Base-by-base conservation (phyloP, 2,797 vertebrate species). In the Danio choprae region DNA sequence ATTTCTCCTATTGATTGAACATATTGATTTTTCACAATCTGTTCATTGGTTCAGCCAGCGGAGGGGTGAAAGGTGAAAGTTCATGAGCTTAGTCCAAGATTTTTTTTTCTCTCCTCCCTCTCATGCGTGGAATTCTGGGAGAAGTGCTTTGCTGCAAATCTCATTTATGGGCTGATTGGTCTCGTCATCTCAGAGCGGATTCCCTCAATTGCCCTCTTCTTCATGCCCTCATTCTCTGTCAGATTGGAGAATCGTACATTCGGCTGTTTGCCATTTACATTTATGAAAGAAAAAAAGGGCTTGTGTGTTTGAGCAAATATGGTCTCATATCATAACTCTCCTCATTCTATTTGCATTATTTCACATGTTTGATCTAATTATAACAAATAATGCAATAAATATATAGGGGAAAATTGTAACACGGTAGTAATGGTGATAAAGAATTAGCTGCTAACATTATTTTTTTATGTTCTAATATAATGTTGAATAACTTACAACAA, bases 11-110 rank as follows among this genome's bases (percentile, higher is more conserved):
- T 95, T 90, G 94, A 95, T 95, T 94, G 90, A 88, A 84, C 88
- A 86, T 91, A 95, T 95, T 95, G 94, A 95, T 95, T 96, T 96
- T 95, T 94, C 92, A 90, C 83, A 95, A 95, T 95, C 93, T 95
- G 92, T 94, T 93, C 94, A 94, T 95, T 94, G 94, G 94, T 92
- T 94, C 93, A 92, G 92, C 93, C 92, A 93, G 93, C 75, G 6
- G 89, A 87, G 11, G 89, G 94, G 93, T 94, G 92, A 95, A 95
- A 92, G 95, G 94, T 95, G 91, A 95, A 92, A 94, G 94, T 94
- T 95, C 93, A 92, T 86, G 55, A 88, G 93, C 93, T 94, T 94
- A 94, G 91, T 91, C 90, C 91, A 91, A 89, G 90, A 91, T 93
- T 94, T 82, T 92, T 92, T 92, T 48, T 13, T 29, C 29, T 29